phyloP scores from a whole-genome alignment of 2,797 vertebrate genomes.

The Smutsia temminckii region DNA sequence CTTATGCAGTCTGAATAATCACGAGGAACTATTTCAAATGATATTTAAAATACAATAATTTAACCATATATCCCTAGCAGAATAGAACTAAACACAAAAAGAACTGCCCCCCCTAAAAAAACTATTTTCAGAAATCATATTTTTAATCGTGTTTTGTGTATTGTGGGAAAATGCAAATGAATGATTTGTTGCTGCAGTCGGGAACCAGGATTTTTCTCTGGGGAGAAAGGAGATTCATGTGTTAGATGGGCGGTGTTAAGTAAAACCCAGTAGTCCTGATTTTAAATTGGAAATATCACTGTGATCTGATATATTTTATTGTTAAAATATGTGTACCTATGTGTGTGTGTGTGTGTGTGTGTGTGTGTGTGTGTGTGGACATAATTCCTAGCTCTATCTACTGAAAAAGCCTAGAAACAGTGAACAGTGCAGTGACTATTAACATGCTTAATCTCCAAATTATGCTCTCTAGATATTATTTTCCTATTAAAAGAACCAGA shows the following conservation, averaged over 20 bases:
- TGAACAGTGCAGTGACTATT: background rate
- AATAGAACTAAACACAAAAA: background rate
- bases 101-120: background rate
- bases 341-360: background rate
- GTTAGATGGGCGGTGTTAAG: background rate
- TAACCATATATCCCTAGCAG: background rate
- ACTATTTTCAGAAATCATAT: background rate
- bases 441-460: background rate
- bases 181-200: background rate
- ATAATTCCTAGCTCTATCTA: background rate
- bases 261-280: background rate
- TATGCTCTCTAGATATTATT: background rate
- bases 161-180: background rate
- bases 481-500: background rate
- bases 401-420: background rate
- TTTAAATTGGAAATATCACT: background rate
- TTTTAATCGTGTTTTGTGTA: background rate
- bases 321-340: background rate
- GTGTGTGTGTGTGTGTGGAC: background rate
- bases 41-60: background rate
- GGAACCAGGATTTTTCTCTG: background rate
- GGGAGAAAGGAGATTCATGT: background rate
- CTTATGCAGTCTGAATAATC: background rate
- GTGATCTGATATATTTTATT: background rate
- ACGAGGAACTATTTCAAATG: background rate